A percentile compares a stretch with the other conserved stretches of the same genome.
Evolutionary conservation across 2,797 vertebrate genomes (phyloP).

Genomic region (Lithobates pipiens): DNA sequence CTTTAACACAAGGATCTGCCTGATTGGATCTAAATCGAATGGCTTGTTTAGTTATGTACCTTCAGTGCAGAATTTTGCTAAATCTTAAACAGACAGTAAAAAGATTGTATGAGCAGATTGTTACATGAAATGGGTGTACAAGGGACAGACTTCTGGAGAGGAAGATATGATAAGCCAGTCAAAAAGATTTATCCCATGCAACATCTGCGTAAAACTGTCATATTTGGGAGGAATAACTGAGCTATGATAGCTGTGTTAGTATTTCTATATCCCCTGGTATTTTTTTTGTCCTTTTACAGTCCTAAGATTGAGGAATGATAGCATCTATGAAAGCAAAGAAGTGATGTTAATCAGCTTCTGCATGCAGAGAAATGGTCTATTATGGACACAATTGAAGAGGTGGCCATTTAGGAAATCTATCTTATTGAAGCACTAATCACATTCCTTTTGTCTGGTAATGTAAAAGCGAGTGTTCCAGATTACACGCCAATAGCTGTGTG

Average conservation of each 20-base stretch:
- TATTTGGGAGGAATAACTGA: too few species aligned
- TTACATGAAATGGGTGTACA: too few species aligned
- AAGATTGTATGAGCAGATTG: too few species aligned
- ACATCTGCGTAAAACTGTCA: too few species aligned
- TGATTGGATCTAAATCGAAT: too few species aligned
- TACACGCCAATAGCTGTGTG: conserved; percentile 57
- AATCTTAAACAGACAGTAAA: too few species aligned
- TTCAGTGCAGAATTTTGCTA: too few species aligned
- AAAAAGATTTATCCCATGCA: too few species aligned
- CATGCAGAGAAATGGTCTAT: background rate
- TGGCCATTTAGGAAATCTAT: conserved; percentile 41
- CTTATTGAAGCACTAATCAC: conserved; percentile 50
- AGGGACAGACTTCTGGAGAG: too few species aligned
- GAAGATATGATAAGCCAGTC: too few species aligned
- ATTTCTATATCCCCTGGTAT: background rate
- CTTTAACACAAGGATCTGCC: too few species aligned
- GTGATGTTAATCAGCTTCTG: background rate
- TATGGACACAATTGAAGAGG: conserved; percentile 32
- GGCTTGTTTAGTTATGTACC: too few species aligned
- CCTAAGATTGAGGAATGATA: background rate
- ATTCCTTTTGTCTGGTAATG: conserved; percentile 60
- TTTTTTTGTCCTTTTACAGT: background rate
- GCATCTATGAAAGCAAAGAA: background rate
- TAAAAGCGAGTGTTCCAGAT: conserved; percentile 55
- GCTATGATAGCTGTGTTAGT: background rate